A percentile compares a stretch with the other conserved stretches of the same genome.
These are phyloP conservation scores for Syngnathus rostellatus DNA, from an alignment of 2,797 vertebrate species.

Conservation along the genomic window DNA sequence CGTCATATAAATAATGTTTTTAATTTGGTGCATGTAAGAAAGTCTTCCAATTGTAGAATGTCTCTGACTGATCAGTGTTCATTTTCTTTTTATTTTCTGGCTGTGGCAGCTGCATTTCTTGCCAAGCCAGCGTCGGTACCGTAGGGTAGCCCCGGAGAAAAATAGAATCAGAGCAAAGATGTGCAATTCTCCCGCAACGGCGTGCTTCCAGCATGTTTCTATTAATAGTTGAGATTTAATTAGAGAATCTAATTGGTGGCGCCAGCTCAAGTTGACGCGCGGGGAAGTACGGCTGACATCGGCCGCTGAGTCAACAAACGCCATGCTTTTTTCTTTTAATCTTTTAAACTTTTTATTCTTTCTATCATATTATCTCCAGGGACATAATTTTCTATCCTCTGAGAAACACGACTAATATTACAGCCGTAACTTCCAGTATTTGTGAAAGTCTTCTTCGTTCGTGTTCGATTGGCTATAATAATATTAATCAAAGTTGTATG, in stretches of 20 bases:
- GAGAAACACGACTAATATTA: too few species aligned
- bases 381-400: too few species aligned
- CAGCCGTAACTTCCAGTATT: too few species aligned
- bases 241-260: constrained; percentile 64
- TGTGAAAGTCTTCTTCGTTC: too few species aligned
- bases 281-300: constrained; percentile 32
- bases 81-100: constrained; percentile 1
- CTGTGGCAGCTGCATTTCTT: constrained; percentile 31
- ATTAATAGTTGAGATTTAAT: constrained; percentile 73
- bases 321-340: constrained; percentile 15
- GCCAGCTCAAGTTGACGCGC: constrained; percentile 27
- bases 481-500: too few species aligned
- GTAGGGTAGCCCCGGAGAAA: constrained; percentile 34
- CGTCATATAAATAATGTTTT: background rate
- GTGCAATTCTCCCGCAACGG: constrained; percentile 47
- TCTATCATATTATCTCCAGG: too few species aligned
- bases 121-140: constrained; percentile 24
- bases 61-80: constrained; percentile 4
- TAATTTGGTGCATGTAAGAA: background rate
- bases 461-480: too few species aligned
- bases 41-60: background rate
- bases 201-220: constrained; percentile 49
- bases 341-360: background rate
- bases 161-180: constrained; percentile 48
- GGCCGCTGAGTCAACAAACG: constrained; percentile 12